Conservation (phyloP, 2,113 vertebrate genomes). For the Tachuris rubrigastra region DNA sequence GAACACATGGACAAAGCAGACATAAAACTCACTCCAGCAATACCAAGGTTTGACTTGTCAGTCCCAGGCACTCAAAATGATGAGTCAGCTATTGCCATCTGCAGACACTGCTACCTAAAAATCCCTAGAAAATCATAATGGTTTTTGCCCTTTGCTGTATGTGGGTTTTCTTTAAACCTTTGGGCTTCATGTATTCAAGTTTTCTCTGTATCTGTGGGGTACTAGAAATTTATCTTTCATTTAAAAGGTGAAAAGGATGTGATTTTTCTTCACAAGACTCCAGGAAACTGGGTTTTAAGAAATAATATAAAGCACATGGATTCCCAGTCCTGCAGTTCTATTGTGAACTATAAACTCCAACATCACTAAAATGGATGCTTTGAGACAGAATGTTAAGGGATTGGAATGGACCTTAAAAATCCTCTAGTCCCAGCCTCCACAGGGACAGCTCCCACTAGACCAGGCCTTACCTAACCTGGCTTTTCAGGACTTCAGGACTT, state of each 20-base stretch:
- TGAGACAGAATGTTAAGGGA: not conserved
- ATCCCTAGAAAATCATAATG: not conserved
- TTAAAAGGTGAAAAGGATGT: not conserved
- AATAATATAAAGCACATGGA: not conserved
- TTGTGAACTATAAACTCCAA: not conserved
- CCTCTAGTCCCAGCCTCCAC: not conserved
- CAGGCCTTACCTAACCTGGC: not conserved
- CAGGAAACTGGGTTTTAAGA: not conserved
- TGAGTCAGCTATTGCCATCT: not conserved
- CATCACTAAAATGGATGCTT: not conserved
- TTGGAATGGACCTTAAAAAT: not conserved
- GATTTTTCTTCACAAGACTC: not conserved
- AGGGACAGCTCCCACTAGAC: not conserved
- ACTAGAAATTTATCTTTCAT: not conserved
- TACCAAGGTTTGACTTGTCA: not conserved
- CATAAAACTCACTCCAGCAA: not conserved
- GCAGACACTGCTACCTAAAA: not conserved
- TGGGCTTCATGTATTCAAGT: not conserved
- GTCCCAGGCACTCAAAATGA: not conserved
- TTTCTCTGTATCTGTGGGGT: not conserved
- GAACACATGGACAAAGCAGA: not conserved
- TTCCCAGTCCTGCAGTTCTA: not conserved
- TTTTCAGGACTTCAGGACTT: not conserved
- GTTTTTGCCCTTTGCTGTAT: not conserved
- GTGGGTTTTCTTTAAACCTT: not conserved